Percentiles rank a stretch among this genome's conserved stretches.
These are phyloP conservation scores for Apodemia hepburni DNA, from an alignment of 2,888 invertebrate genomes.

Conservation along the genomic window DNA sequence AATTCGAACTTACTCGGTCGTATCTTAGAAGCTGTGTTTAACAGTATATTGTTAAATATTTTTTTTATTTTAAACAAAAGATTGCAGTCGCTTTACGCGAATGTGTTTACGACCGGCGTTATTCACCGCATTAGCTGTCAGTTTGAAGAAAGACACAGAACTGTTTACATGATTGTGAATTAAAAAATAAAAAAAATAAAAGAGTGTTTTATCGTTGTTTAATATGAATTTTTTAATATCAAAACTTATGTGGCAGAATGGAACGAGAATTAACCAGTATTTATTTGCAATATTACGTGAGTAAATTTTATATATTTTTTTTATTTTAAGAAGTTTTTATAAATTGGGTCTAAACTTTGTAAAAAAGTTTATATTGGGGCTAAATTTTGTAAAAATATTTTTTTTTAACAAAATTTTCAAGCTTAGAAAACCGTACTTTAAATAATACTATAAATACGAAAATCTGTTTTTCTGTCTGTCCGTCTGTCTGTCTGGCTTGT, in stretches of 20 bases:
- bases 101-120: constrained; percentile 35
- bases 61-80: constrained; percentile 21
- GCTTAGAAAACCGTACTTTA: no score
- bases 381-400: no score
- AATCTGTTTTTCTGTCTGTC: no score
- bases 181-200: constrained; percentile 21
- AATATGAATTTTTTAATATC: constrained; percentile 63
- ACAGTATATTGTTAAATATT: constrained; percentile 12
- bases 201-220: constrained; percentile 25
- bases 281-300: constrained; percentile 65
- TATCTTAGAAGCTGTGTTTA: background rate
- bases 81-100: constrained; percentile 36
- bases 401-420: no score
- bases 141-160: constrained; percentile 45
- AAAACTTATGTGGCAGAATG: constrained; percentile 64
- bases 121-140: constrained; percentile 34
- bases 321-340: background rate
- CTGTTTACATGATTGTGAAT: constrained; percentile 34
- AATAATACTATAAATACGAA: no score
- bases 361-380: no score
- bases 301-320: constrained; percentile 37
- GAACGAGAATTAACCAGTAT: constrained; percentile 66
- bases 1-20: no score
- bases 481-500: no score
- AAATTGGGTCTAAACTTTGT: no score